Base-by-base conservation (phyloP, 30 jellyfish, hydroid and myxozoan genomes). In the Aurelia sp. region DNA sequence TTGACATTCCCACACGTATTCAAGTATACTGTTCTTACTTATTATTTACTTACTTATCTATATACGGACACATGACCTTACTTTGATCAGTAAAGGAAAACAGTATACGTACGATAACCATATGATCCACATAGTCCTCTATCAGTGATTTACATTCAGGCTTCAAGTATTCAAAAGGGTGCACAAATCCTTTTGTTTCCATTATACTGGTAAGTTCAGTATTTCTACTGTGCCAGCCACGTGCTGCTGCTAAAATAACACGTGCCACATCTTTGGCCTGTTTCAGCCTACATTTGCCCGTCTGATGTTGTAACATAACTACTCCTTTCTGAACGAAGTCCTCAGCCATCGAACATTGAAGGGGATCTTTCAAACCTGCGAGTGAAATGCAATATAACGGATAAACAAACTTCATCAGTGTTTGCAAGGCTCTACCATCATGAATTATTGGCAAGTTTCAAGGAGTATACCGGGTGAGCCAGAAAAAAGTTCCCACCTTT, bases 151-250 rank as follows among this genome's bases (percentile, higher is more conserved):
- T 44, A 68, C 93, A 70, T 62, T 84, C 93, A 18, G 93, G 75
- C 31, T 59, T 73, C 66, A 84, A 55, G 22, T 15, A 18, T 12
- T 84, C 93, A 38, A 73, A 74, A 1, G 93, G 82, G 7, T 74
- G 67, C 30, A 16, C 66, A 24, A 76, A 44, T 20, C 88, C 86
- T 44, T 63, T 38, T 13, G 76, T 20, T 51, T 70, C 62, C 83
- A 84, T 21, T 19, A 58, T 35, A 40, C 18, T 72, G 9, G 72
- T 61, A 47, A 84, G 77, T 53, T 84, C 93, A 24, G 44, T 38
- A 60, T 52, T 84, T 68, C 93, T 61, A 69, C 88, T 84, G 62
- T 84, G 81, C 93, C 93, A 84, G 19, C 93, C 93, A 22, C 93
- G 93, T 27, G 93, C 93, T 15, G 93, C 93, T 47, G 93, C 93